Conservation (phyloP, 2,797 vertebrate genomes). For the Monodelphis domestica region DNA sequence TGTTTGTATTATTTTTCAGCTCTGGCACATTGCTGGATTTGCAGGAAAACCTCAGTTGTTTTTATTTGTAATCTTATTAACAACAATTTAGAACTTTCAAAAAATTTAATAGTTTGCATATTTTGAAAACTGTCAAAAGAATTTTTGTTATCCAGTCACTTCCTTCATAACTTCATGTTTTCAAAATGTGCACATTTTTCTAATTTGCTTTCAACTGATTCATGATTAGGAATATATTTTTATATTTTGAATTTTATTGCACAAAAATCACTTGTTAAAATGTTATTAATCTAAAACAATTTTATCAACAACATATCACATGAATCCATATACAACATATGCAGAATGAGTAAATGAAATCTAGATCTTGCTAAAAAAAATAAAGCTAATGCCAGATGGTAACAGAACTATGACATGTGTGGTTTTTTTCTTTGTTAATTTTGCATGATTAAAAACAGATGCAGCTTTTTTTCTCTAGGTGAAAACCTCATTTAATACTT, state of each 20-base stretch:
- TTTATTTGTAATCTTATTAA: not conserved
- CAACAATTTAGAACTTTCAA: not conserved
- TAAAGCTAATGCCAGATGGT: not conserved
- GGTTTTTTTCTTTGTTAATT: conserved; percentile 6
- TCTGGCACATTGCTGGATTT: not conserved
- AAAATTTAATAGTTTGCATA: not conserved
- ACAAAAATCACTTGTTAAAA: not conserved
- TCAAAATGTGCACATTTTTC: not conserved
- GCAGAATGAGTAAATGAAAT: conserved; percentile 1
- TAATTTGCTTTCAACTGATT: not conserved
- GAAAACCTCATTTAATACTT: not conserved
- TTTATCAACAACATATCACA: not conserved
- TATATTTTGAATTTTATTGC: not conserved
- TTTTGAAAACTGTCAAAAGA: not conserved
- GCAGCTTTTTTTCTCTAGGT: not conserved
- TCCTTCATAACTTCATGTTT: not conserved
- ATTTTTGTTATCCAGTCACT: not conserved
- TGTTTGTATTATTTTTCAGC: not conserved
- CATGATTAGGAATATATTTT: not conserved
- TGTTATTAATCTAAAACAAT: not conserved
- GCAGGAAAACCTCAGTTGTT: not conserved
- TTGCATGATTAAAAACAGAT: conserved; percentile 23
- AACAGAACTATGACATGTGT: not conserved
- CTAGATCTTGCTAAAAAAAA: not conserved
- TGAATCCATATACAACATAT: not conserved